Conservation (phyloP, 2,797 vertebrate genomes). For the Alfaro cultratus region DNA sequence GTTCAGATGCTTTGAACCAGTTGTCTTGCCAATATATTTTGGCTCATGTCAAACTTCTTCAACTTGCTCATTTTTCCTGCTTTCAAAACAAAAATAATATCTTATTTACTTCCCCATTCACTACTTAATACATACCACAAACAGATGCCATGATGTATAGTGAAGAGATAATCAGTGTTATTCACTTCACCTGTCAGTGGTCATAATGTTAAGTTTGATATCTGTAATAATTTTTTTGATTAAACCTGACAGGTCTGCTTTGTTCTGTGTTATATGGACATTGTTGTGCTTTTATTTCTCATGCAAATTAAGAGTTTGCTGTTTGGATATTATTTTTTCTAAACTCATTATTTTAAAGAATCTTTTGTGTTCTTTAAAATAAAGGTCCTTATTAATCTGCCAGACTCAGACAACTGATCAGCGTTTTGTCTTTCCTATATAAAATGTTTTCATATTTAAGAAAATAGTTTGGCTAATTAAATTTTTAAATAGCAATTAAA, state of each 20-base stretch:
- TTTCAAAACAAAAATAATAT: neutral
- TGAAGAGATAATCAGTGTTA: conserved; percentile 2
- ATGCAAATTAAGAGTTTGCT: neutral
- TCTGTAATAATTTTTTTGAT: neutral
- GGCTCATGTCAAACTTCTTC: neutral
- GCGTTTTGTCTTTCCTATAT: neutral
- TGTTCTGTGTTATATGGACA: neutral
- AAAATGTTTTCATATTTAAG: neutral
- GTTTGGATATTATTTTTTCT: neutral
- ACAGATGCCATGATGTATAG: neutral
- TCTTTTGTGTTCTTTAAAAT: conserved; percentile 2
- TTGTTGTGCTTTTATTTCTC: neutral
- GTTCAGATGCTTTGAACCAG: neutral
- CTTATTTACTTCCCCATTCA: neutral
- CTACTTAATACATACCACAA: neutral
- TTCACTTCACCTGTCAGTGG: neutral
- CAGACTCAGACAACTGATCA: neutral
- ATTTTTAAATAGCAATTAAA: neutral
- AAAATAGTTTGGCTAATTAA: neutral
- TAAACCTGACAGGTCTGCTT: neutral
- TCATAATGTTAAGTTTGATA: neutral
- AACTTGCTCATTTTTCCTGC: neutral
- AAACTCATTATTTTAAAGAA: neutral
- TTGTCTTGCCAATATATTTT: neutral
- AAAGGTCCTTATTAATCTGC: neutral